Evolutionary conservation across 2,797 vertebrate genomes (phyloP).

Genomic region (Microchirus variegatus): DNA sequence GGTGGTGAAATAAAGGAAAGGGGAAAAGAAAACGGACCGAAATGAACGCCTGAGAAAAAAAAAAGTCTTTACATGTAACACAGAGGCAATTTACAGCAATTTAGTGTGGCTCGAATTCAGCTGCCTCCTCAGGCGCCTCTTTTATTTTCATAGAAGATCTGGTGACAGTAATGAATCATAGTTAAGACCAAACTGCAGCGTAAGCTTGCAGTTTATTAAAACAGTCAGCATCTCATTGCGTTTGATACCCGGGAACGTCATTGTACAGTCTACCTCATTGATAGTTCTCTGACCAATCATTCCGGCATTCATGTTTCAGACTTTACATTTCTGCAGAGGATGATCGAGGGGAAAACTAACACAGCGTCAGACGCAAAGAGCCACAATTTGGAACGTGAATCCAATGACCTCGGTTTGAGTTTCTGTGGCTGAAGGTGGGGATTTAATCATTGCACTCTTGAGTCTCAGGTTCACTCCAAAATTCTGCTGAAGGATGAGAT

Average conservation of each 20-base stretch:
- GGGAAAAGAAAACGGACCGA: conserved; percentile 50
- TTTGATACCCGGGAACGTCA: conserved; percentile 74
- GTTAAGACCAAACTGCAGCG: conserved; percentile 79
- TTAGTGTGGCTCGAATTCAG: conserved; percentile 69
- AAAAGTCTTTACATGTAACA: conserved; percentile 68
- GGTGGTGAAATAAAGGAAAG: conserved; percentile 57
- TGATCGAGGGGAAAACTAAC: conserved; percentile 13
- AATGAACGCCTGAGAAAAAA: conserved; percentile 56
- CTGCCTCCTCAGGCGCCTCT: conserved; percentile 73
- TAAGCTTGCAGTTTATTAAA: conserved; percentile 82
- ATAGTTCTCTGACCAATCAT: conserved; percentile 40
- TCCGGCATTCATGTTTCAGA: conserved; percentile 17
- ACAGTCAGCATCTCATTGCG: conserved; percentile 79
- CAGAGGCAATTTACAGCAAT: conserved; percentile 77
- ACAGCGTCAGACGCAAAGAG: conserved; percentile 13
- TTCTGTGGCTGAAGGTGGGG: conserved; percentile 70
- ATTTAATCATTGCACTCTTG: conserved; percentile 68
- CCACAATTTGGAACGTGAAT: conserved; percentile 49
- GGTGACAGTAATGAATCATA: conserved; percentile 84
- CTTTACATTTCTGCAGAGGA: conserved; percentile 33
- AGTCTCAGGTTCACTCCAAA: conserved; percentile 57
- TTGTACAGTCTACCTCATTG: conserved; percentile 52
- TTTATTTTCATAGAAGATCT: conserved; percentile 81
- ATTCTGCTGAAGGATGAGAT: conserved; percentile 60
- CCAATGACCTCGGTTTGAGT: conserved; percentile 68